Conservation (phyloP, 2,113 vertebrate genomes). For the Nyctibius bracteatus region DNA sequence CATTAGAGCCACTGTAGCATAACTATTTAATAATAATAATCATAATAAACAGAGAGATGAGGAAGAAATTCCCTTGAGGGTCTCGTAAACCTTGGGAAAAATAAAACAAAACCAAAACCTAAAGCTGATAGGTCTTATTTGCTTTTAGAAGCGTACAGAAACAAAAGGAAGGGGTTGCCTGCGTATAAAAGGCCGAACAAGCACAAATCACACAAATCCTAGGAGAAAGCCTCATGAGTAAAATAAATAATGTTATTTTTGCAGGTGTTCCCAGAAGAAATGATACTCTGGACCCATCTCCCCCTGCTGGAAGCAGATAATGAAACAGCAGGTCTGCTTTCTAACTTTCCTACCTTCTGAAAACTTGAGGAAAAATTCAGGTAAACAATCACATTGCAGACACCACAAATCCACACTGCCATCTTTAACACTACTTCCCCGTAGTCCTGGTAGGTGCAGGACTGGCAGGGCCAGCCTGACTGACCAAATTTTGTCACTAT, state of each 20-base stretch:
- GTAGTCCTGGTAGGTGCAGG: not conserved
- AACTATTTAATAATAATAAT: not conserved
- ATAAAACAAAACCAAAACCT: not conserved
- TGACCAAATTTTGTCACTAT: not conserved
- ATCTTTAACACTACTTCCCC: not conserved
- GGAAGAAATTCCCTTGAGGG: constrained; percentile 2
- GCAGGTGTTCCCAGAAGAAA: constrained; percentile 40
- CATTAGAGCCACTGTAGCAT: not conserved
- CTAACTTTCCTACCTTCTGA: not conserved
- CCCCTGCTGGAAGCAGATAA: constrained; percentile 74
- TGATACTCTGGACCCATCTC: constrained; percentile 66
- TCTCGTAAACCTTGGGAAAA: not conserved
- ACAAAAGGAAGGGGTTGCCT: not conserved
- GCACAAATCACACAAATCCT: constrained; percentile 14
- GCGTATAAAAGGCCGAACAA: not conserved
- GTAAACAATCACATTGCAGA: not conserved
- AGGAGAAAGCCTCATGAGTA: not conserved
- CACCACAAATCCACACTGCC: not conserved
- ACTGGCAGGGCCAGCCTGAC: not conserved
- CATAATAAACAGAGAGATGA: not conserved
- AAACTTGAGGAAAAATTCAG: not conserved
- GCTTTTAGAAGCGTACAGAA: not conserved
- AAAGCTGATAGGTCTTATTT: not conserved
- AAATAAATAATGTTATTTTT: constrained; percentile 29
- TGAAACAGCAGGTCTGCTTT: not conserved